These are phyloP conservation scores for Parazoanthus swiftii DNA, from an alignment of 92 coral and sea anemone species.

Conservation along the genomic window DNA sequence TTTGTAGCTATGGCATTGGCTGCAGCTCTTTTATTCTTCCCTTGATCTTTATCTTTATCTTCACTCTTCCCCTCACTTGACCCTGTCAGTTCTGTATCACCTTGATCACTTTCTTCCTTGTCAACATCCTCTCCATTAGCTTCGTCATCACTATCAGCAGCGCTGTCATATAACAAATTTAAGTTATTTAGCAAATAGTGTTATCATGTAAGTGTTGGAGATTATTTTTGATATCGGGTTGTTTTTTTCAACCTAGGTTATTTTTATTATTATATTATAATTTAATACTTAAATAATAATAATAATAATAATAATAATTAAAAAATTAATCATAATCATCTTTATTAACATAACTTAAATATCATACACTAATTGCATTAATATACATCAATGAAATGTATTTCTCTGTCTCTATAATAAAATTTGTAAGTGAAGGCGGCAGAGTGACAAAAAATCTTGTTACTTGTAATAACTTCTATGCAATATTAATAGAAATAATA, in stretches of 20 bases:
- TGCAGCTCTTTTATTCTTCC: conserved; percentile 19
- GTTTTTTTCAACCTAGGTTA: conserved; percentile 3
- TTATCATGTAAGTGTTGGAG: conserved; percentile 2
- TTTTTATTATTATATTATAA: neutral
- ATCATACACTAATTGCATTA: too few species aligned
- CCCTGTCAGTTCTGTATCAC: conserved; percentile 29
- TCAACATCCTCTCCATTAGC: conserved; percentile 6
- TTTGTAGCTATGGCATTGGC: conserved; percentile 17
- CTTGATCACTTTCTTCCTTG: conserved; percentile 2
- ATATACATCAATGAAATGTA: too few species aligned
- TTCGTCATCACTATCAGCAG: neutral
- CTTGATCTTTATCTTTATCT: neutral
- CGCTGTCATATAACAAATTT: conserved; percentile 7
- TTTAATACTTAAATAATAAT: neutral
- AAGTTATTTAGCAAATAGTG: conserved; percentile 8
- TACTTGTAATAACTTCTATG: too few species aligned
- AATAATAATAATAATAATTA: too few species aligned
- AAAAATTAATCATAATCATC: too few species aligned
- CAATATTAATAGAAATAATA: too few species aligned
- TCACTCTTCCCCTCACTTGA: conserved; percentile 19
- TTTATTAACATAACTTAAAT: too few species aligned
- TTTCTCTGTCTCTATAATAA: too few species aligned
- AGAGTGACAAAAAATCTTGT: too few species aligned
- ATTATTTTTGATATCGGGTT: neutral
- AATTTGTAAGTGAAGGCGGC: too few species aligned